Conservation (phyloP, 2,797 vertebrate genomes). For the Centropyge bicolor region DNA sequence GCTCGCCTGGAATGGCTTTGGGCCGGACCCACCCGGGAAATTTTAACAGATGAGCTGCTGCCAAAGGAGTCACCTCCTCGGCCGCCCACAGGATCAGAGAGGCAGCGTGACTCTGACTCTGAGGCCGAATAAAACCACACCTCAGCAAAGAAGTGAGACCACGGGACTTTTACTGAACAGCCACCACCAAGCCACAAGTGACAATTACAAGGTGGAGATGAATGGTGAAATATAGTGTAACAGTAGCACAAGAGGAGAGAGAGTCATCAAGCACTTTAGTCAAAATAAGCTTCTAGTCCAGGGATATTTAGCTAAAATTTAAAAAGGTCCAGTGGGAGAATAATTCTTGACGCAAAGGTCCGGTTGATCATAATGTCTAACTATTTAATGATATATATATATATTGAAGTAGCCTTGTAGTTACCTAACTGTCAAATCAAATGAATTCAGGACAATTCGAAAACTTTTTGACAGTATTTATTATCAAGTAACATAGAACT, state of each 20-base stretch:
- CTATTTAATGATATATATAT: too few species aligned
- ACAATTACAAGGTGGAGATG: neutral
- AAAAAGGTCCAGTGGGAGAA: too few species aligned
- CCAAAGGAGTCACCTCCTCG: conserved; percentile 72
- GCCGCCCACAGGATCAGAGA: conserved; percentile 46
- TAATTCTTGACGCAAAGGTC: too few species aligned
- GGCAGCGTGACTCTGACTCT: conserved; percentile 47
- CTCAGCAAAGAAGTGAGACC: neutral
- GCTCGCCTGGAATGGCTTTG: conserved; percentile 67
- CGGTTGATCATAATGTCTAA: too few species aligned
- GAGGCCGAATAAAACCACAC: conserved; percentile 16
- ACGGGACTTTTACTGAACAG: neutral
- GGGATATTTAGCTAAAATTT: too few species aligned
- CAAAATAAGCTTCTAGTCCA: neutral
- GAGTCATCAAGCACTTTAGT: neutral
- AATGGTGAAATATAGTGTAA: too few species aligned
- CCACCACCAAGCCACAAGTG: neutral
- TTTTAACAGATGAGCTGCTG: conserved; percentile 81
- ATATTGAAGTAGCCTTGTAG: too few species aligned
- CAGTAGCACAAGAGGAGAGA: too few species aligned
- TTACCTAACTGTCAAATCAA: too few species aligned
- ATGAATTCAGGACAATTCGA: too few species aligned
- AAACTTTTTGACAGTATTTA: too few species aligned
- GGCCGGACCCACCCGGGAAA: conserved; percentile 67
- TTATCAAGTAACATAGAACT: too few species aligned